Percentiles rank a stretch among this genome's conserved stretches.
Conservation (phyloP, 1,140 invertebrate species). For the Drosophila subpulchrella region DNA sequence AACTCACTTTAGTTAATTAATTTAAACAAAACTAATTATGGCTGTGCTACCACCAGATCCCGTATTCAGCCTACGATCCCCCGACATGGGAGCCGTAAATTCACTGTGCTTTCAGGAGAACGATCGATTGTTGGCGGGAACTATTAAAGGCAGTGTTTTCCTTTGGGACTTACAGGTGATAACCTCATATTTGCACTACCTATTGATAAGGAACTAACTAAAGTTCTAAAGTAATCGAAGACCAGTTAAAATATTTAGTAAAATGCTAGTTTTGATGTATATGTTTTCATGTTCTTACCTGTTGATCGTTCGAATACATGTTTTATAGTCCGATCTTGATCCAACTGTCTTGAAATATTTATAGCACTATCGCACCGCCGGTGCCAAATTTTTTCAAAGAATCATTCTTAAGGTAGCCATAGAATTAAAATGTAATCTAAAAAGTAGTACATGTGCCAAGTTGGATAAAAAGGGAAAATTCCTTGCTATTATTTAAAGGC, state of each 20-base stretch:
- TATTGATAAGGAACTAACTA: background rate
- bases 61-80: conserved; percentile 87
- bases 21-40: conserved; percentile 75
- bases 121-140: conserved; percentile 88
- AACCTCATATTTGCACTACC: background rate
- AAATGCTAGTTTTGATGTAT: background rate
- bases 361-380: background rate
- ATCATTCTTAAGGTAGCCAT: background rate
- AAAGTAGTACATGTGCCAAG: no score
- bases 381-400: conserved; percentile 2
- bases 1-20: conserved; percentile 23
- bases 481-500: no score
- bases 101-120: conserved; percentile 88
- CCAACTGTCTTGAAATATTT: conserved; percentile 4
- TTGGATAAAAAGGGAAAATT: no score
- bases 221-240: no score
- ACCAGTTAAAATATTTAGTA: background rate
- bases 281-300: background rate
- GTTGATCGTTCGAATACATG: background rate
- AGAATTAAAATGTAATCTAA: no score
- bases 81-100: conserved; percentile 89
- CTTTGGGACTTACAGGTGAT: conserved; percentile 89
- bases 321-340: background rate
- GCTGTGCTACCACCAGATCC: conserved; percentile 87
- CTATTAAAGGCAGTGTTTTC: conserved; percentile 88